Base-by-base conservation (phyloP, 2,113 vertebrate genomes). In the Colinus virginianus region DNA sequence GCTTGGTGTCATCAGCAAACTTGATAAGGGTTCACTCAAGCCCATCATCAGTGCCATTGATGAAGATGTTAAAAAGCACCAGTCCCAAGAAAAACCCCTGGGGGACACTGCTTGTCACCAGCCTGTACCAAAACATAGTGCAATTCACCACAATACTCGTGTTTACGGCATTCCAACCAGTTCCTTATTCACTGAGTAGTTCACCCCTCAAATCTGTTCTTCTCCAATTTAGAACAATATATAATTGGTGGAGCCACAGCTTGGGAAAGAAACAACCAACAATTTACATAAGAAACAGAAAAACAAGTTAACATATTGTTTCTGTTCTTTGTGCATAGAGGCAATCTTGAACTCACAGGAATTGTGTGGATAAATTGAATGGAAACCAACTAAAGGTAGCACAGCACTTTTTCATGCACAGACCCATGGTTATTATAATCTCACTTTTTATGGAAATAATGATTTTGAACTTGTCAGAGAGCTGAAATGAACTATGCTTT, bases 361-460 rank as follows among this genome's bases (percentile, higher is more conserved):
- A 16, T 56, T 71, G 22, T 12, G 26, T 81, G 77, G 56, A 66
- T 78, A 71, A 7, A 11, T 32, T 49, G 51, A 88, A 90, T 69
- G n/a, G 48, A 87, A 94, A 66, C 19, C 40, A 78, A 86, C 30
- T 71, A 43, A 90, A 79, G 25, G 55, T 79, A 78, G 49, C 61
- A 62, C 56, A 77, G 42, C n/a, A 43, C 30, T 28, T 90, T 86
- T 80, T 91, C 43, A 68, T 84, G 81, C 30, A 46, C 69, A 88
- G 90, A 36, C 72, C 75, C 53, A 48, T 69, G 87, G 81, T 95
- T 93, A 59, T 46, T 45, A 76, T 58, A 19, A 53, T 92, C 53
- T 69, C 48, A 40, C 22, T 56, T 90, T 88, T 84, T 84, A 61
- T 32, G 88, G 43, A 91, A 87, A 91, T 67, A 77, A 66, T 85